These are phyloP conservation scores for Platycheirus albimanus DNA, from an alignment of 2,888 invertebrate genomes.

Conservation along the genomic window DNA sequence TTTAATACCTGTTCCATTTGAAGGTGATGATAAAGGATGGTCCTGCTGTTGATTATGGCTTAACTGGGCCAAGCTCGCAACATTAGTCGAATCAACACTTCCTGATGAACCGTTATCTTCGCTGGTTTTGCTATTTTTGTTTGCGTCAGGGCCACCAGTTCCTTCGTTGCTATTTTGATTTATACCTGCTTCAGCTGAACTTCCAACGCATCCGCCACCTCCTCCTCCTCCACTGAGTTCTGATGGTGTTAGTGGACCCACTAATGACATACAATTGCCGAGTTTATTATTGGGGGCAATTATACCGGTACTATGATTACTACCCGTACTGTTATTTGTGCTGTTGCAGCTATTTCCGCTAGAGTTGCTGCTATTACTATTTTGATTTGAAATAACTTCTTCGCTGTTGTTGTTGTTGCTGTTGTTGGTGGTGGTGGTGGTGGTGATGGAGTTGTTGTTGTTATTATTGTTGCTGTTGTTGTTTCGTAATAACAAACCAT, in stretches of 20 bases:
- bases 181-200: slow-evolving; percentile 25
- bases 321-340: slow-evolving; percentile 67
- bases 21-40: slow-evolving; percentile 20
- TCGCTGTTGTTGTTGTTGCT: slow-evolving; percentile 62
- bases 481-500: slow-evolving; percentile 57
- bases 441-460: too few relatives aligned
- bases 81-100: slow-evolving; percentile 40
- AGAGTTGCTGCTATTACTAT: slow-evolving; percentile 71
- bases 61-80: slow-evolving; percentile 49
- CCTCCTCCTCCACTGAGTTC: slow-evolving; percentile 67
- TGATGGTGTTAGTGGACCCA: slow-evolving; percentile 66
- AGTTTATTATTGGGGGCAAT: slow-evolving; percentile 45
- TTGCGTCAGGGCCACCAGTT: slow-evolving; percentile 9
- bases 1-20: slow-evolving; percentile 58
- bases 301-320: slow-evolving; percentile 54
- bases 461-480: slow-evolving; percentile 62
- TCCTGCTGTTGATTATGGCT: slow-evolving; percentile 60
- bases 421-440: too few relatives aligned
- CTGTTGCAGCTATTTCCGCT: slow-evolving; percentile 66
- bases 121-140: slow-evolving; percentile 37
- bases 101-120: slow-evolving; percentile 31
- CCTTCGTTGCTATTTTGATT: slow-evolving; percentile 63
- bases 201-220: slow-evolving; percentile 45
- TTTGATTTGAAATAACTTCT: slow-evolving; percentile 62
- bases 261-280: slow-evolving; percentile 66